Evolutionary conservation across 2,113 vertebrate species (phyloP).

Genomic region (Cyphomyrus discorhynchus): DNA sequence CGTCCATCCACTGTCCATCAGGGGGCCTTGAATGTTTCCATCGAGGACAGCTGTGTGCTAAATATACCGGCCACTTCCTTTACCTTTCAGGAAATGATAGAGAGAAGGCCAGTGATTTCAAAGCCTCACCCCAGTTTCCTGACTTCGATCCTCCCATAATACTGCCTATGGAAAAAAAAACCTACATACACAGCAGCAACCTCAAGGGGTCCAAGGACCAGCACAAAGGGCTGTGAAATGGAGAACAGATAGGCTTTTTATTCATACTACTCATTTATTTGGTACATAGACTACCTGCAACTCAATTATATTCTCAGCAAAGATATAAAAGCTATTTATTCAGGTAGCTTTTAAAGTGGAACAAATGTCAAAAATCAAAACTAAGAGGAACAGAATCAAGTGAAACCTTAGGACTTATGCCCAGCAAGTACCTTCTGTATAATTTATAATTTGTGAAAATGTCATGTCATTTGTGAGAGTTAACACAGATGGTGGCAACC

Average conservation of each 20-base stretch:
- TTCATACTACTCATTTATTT: neutral
- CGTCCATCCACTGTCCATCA: constrained; percentile 18
- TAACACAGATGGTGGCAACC: neutral
- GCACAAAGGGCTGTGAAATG: neutral
- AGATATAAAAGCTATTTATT: neutral
- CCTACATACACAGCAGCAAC: constrained; percentile 3
- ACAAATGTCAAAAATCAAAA: neutral
- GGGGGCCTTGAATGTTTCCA: constrained; percentile 53
- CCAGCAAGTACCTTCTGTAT: neutral
- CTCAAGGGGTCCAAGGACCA: neutral
- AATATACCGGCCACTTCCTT: constrained; percentile 54
- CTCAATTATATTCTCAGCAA: neutral
- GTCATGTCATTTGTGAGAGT: neutral
- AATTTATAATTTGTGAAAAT: neutral
- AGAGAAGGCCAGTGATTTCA: constrained; percentile 34
- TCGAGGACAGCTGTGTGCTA: constrained; percentile 59
- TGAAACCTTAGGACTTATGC: neutral
- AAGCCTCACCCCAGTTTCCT: constrained; percentile 38
- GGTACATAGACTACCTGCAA: neutral
- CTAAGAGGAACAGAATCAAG: neutral
- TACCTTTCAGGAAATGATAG: constrained; percentile 56
- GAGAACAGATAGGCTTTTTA: neutral
- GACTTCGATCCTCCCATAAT: neutral
- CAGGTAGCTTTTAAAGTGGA: neutral
- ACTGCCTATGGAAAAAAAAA: neutral